Base-by-base conservation (phyloP, 2,888 invertebrate species). In the Netelia inedita region DNA sequence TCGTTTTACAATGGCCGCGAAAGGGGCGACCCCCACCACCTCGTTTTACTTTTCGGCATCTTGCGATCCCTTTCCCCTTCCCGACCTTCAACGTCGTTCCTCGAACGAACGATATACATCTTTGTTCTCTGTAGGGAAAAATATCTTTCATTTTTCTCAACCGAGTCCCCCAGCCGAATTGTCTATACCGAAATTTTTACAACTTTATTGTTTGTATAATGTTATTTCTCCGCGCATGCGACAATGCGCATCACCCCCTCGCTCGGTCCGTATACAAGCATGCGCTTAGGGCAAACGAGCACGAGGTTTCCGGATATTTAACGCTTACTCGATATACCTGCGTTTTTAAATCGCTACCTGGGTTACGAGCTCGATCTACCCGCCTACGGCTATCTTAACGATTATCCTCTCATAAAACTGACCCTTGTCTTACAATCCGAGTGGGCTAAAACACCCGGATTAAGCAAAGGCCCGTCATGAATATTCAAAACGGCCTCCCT, bases 1-100 rank as follows among this genome's bases (percentile, higher is more conserved):
- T 9, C 46, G 23, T 53, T 73, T 69, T 81, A 86, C 80, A 84
- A 87, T 87, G 85, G 79, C 73, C 43, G 16, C 57, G 59, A 57
- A 53, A 81, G 80, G 78, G 73, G 86, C 86, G 87, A 78, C 88
- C 86, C 86, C 87, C 85, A 75, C 84, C 76, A 80, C 73, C 71
- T 61, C 66, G 66, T 57, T 82, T 68, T 79, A 82, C 35, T 11
- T 55, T 86, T 80, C 76, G 61, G 82, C 82, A 72, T 83, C 79
- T 61, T 79, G 76, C 76, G 57, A 71, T 53, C 66, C 57, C 41
- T 57, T 59, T 55, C 28, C 73, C 59, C 55, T 19, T 53, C 79
- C 43, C 72, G 59, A 21, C 71, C 75, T 61, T 66, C 57, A 41
- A 28, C 65, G 41, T 71, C 66, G 65, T 73, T 46, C 63, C 50